phyloP scores from a whole-genome alignment of 2,113 vertebrate species.

The Ictidomys tridecemlineatus region DNA sequence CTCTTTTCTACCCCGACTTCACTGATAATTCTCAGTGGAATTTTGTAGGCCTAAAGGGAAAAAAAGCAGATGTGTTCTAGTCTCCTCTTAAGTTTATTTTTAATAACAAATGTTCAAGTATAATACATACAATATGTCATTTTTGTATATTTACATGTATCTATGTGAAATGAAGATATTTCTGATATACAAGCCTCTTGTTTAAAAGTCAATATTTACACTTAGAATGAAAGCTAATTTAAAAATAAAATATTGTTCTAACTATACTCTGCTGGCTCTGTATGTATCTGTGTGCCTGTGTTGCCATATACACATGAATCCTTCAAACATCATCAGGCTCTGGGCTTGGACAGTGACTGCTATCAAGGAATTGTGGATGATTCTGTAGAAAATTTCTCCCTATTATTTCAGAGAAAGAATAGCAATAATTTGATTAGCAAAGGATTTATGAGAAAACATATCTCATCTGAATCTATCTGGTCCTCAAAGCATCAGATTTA shows the following conservation, averaged over 20 bases:
- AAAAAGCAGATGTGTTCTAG: not conserved
- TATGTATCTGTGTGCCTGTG: not conserved
- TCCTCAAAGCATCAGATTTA: not conserved
- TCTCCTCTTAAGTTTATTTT: not conserved
- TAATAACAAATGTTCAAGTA: not conserved
- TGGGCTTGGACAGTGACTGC: not conserved
- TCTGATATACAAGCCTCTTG: not conserved
- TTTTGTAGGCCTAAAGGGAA: not conserved
- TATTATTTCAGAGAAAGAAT: not conserved
- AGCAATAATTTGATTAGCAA: not conserved
- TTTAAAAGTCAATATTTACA: slow-evolving; percentile 36
- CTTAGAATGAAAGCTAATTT: not conserved
- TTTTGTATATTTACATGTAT: not conserved
- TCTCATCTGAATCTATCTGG: not conserved
- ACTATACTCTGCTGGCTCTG: not conserved
- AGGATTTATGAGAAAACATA: not conserved
- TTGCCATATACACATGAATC: not conserved
- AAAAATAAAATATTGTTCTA: not conserved
- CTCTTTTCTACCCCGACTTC: not conserved
- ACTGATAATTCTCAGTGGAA: not conserved
- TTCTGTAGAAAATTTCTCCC: not conserved
- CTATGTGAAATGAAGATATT: not conserved
- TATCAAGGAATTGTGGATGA: not conserved
- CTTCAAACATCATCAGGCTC: not conserved
- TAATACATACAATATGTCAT: not conserved